Conservation (phyloP, 2,888 invertebrate species). For the Microdon myrmicae region DNA sequence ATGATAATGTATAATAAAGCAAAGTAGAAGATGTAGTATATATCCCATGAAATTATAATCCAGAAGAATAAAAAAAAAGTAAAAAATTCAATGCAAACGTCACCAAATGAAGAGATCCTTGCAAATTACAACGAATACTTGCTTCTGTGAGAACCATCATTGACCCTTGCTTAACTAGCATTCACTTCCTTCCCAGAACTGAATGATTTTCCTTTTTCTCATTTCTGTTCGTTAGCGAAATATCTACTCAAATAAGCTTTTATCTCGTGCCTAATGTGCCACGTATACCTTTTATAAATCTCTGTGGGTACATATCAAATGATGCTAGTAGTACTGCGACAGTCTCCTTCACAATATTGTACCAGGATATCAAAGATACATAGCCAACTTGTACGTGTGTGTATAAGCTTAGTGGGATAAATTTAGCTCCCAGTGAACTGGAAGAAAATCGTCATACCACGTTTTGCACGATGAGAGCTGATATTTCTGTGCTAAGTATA, state of each 20-base stretch:
- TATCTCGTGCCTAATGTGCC: conserved; percentile 21
- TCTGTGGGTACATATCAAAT: conserved; percentile 45
- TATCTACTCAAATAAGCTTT: conserved; percentile 35
- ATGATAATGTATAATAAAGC: too few species aligned
- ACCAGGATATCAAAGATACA: conserved; percentile 27
- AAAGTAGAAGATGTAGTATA: too few species aligned
- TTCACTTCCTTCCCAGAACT: too few species aligned
- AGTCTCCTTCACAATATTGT: conserved; percentile 31
- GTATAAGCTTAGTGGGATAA: conserved; percentile 37
- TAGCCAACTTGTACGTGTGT: conserved; percentile 18
- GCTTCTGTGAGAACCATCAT: too few species aligned
- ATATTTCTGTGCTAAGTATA: conserved; percentile 48
- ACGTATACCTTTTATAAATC: conserved; percentile 40
- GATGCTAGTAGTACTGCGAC: conserved; percentile 45
- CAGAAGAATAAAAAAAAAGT: too few species aligned
- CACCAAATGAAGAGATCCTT: too few species aligned
- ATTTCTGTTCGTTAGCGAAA: conserved; percentile 51
- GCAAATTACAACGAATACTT: too few species aligned
- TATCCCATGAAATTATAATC: too few species aligned
- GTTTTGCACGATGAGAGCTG: conserved; percentile 40
- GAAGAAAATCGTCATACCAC: conserved; percentile 46
- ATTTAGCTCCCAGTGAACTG: conserved; percentile 51
- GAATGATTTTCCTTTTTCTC: conserved; percentile 30
- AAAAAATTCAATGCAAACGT: too few species aligned
- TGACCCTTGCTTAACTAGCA: too few species aligned